phyloP scores from a whole-genome alignment of 2,888 invertebrate genomes.

The Drosophila suboccidentalis region DNA sequence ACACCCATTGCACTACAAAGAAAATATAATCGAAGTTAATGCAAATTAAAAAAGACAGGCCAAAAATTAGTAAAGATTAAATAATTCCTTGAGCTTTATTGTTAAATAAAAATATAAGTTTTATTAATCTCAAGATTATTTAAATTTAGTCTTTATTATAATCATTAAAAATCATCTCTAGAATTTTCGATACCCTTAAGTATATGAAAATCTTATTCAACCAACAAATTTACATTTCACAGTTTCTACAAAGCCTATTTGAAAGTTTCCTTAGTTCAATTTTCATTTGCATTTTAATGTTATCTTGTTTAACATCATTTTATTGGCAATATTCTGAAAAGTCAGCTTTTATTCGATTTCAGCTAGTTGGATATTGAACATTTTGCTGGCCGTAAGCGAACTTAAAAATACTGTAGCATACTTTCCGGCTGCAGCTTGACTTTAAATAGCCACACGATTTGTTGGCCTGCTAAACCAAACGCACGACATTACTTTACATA shows the following conservation, averaged over 20 bases:
- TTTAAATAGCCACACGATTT: conserved; percentile 51
- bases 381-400: conserved; percentile 15
- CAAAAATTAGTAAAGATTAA: too few relatives aligned
- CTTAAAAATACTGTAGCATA: conserved; percentile 25
- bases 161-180: neutral
- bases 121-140: neutral
- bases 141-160: neutral
- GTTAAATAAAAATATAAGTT: neutral
- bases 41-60: too few relatives aligned
- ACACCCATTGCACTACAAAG: too few relatives aligned
- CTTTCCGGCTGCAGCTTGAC: conserved; percentile 31
- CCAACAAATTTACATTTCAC: neutral
- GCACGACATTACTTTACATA: conserved; percentile 51
- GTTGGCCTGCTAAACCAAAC: conserved; percentile 39
- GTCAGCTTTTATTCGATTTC: conserved; percentile 11
- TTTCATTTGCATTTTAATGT: conserved; percentile 7
- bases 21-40: too few relatives aligned
- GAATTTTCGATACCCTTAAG: neutral
- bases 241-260: neutral
- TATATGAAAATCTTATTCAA: neutral
- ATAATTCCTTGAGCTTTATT: too few relatives aligned
- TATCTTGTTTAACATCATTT: conserved; percentile 15
- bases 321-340: conserved; percentile 7
- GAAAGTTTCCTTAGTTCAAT: neutral
- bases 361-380: conserved; percentile 10